Evolutionary conservation across 2,797 vertebrate species (phyloP).

Genomic region (Coregonus sp.): DNA sequence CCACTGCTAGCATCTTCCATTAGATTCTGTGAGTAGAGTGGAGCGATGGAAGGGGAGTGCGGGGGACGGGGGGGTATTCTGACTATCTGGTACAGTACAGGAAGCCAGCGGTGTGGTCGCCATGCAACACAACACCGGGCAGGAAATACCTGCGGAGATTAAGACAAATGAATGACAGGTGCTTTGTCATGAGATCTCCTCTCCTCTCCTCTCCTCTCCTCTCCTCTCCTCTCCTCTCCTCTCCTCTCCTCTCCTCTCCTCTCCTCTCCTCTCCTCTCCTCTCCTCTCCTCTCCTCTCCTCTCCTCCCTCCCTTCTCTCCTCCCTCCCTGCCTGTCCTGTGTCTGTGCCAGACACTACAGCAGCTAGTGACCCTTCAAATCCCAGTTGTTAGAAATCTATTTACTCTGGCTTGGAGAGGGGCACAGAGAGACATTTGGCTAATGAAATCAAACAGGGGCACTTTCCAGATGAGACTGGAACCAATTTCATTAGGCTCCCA

Average conservation of each 20-base stretch:
- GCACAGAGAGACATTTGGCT: constrained; percentile 36
- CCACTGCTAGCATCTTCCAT: neutral
- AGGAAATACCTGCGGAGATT: neutral
- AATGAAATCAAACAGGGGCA: constrained; percentile 47
- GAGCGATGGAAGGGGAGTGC: neutral
- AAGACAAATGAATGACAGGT: constrained; percentile 13
- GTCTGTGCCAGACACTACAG: neutral
- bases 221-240: too few species aligned
- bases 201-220: too few species aligned
- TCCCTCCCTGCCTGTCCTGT: neutral
- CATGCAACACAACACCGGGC: neutral
- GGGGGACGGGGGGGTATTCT: neutral
- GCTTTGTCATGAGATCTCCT: constrained; percentile 15
- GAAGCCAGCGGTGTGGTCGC: neutral
- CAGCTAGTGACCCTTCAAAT: neutral
- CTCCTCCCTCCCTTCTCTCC: too few species aligned
- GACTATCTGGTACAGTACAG: neutral
- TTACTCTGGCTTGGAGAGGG: constrained; percentile 17
- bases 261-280: too few species aligned
- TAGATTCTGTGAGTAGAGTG: neutral
- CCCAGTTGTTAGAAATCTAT: constrained; percentile 33
- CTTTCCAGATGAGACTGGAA: constrained; percentile 64
- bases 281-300: too few species aligned
- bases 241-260: too few species aligned
- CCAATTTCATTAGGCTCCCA: constrained; percentile 61